Base-by-base conservation (phyloP, 2,888 invertebrate species). In the Xestia ashworthii region DNA sequence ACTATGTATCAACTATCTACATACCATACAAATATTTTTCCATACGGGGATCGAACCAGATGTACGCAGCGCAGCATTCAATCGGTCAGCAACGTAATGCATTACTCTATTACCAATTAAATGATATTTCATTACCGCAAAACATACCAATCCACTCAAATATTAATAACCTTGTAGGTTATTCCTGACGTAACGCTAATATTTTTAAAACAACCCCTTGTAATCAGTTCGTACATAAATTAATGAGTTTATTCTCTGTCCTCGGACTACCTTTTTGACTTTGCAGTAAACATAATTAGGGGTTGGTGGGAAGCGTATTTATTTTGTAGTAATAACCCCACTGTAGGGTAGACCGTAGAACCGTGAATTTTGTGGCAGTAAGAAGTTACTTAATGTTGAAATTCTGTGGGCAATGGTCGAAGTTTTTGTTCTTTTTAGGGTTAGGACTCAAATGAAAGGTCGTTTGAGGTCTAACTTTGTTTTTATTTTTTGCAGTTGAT, bases 251-350 rank as follows among this genome's bases (percentile, higher is more conserved):
- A 78, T 74, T 73, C 58, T 73, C 19, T 55, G 67, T 71, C 48
- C 67, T 50, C 50, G 9, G 74, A 62, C 69, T 73, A 75, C 81
- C 76, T 81, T 83, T 82, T 83, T 55, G 65, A 73, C 72, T 71
- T 80, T 71, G 64, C 74, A 50, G 86, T 83, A 80, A 85, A 85
- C 66, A 85, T 80, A 80, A 85, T 83, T 85, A 83, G 71, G 44
- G 62, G 22, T 14, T 58, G 48, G 53, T 76, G 53, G 74, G 25
- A 41, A 74, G 66, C 58, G 62, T 80, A 80, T 83, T 85, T 85
- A 85, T 78, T 77, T 74, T 85, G 74, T 25, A 64, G 58, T 76
- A 82, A 82, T 82, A 85, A 82, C 71, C 46, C 71, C n/a, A 60
- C 55, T 71, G 53, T 41, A 46, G n/a, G 22, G 46, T 25, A 69